phyloP scores from a whole-genome alignment of 2,888 invertebrate species.

The Phoronis australis region DNA sequence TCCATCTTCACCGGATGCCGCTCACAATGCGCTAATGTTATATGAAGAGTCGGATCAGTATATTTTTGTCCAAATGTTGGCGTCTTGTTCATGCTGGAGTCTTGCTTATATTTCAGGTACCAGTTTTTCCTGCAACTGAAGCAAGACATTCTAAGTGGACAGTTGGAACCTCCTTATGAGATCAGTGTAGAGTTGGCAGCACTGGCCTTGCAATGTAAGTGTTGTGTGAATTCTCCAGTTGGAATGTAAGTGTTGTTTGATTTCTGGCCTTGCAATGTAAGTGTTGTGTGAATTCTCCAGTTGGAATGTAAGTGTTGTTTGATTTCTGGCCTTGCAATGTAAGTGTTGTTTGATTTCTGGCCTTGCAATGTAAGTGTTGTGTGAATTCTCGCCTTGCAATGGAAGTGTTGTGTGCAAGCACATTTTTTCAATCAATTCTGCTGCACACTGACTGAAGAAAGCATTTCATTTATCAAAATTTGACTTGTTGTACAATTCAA shows the following conservation, averaged over 20 bases:
- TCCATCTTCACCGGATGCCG: too few relatives aligned
- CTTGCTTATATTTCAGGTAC: conserved; percentile 61
- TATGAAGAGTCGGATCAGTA: too few relatives aligned
- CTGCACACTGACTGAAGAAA: too few relatives aligned
- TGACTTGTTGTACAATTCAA: too few relatives aligned
- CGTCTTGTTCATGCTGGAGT: too few relatives aligned
- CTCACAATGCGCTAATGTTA: too few relatives aligned
- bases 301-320: too few relatives aligned
- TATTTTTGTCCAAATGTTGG: too few relatives aligned
- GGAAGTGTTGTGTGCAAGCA: conserved; percentile 61
- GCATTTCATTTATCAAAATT: too few relatives aligned
- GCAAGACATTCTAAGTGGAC: conserved; percentile 86
- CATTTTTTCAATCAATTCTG: too few relatives aligned
- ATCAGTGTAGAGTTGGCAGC: conserved; percentile 87
- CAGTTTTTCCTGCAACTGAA: conserved; percentile 97
- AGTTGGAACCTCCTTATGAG: conserved; percentile 81
- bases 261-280: conserved; percentile 89
- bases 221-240: neutral
- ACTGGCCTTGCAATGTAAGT: conserved; percentile 84
- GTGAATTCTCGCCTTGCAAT: conserved; percentile 89
- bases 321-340: conserved; percentile 92
- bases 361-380: too few relatives aligned
- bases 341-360: conserved; percentile 48
- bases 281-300: conserved; percentile 35
- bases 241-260: too few relatives aligned